Conservation (phyloP, 2,113 vertebrate species). For the Oreotrochilus melanogaster region DNA sequence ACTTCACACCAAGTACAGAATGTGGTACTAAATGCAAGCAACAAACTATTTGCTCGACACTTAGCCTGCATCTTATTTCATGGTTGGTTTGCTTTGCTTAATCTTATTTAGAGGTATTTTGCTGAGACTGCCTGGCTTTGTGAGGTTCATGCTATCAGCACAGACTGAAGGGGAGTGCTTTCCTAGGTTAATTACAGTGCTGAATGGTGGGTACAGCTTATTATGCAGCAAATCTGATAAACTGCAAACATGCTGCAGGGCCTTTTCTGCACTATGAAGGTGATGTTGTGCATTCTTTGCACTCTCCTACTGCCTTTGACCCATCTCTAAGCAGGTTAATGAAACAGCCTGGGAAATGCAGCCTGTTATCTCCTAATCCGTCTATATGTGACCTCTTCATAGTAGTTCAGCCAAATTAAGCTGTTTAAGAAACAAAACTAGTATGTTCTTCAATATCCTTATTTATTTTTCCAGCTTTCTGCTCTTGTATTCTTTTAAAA, state of each 20-base stretch:
- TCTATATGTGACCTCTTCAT: background rate
- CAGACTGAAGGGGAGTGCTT: background rate
- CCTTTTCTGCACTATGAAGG: slow-evolving; percentile 3
- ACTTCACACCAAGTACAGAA: background rate
- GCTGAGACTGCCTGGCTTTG: slow-evolving; percentile 39
- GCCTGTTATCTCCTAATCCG: slow-evolving; percentile 18
- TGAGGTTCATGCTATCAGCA: slow-evolving; percentile 34
- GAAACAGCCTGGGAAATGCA: slow-evolving; percentile 43
- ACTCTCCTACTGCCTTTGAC: slow-evolving; percentile 27
- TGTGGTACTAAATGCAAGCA: background rate
- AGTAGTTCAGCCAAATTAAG: background rate
- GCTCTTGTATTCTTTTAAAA: background rate
- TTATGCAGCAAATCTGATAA: slow-evolving; percentile 29
- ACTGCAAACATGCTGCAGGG: background rate
- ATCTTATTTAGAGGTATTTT: slow-evolving; percentile 55
- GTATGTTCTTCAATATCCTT: background rate
- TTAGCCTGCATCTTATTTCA: slow-evolving; percentile 54
- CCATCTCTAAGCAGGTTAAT: slow-evolving; percentile 41
- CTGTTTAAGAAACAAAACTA: background rate
- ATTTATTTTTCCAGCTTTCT: background rate
- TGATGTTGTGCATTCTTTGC: background rate
- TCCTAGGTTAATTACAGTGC: slow-evolving; percentile 38
- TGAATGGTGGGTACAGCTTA: slow-evolving; percentile 15
- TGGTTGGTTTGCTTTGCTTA: slow-evolving; percentile 1
- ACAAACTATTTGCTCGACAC: background rate